These are phyloP conservation scores for Drosophila sulfurigaster DNA, from an alignment of 1,140 invertebrate species.

Conservation along the genomic window DNA sequence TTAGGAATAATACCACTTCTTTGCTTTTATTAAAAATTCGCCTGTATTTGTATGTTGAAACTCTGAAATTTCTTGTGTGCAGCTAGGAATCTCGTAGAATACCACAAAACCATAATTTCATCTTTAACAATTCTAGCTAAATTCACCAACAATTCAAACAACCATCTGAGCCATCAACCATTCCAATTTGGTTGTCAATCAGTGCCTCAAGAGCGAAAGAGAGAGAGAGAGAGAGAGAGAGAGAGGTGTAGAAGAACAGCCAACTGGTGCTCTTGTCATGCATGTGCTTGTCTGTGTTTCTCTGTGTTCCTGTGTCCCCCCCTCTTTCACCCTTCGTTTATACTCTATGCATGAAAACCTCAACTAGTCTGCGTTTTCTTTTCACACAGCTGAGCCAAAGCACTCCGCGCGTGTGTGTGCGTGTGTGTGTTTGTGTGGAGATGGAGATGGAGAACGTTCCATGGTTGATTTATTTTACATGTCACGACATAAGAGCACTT, in stretches of 20 bases:
- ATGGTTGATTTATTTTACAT: slow-evolving; percentile 81
- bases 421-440: slow-evolving; percentile 4
- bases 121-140: neutral
- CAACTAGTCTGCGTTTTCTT: slow-evolving; percentile 47
- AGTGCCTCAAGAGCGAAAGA: slow-evolving; percentile 18
- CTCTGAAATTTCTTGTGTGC: no score
- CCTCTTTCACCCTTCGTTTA: neutral
- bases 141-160: slow-evolving; percentile 20
- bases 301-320: neutral
- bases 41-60: no score
- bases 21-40: no score
- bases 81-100: neutral
- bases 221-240: neutral
- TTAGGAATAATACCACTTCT: no score
- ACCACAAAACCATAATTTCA: slow-evolving; percentile 20
- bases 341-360: slow-evolving; percentile 28
- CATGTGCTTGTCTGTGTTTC: neutral
- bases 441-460: slow-evolving; percentile 34
- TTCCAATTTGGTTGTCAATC: slow-evolving; percentile 54
- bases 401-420: no score
- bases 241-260: slow-evolving; percentile 1
- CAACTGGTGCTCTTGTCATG: slow-evolving; percentile 29
- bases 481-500: slow-evolving; percentile 79
- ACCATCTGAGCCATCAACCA: slow-evolving; percentile 26
- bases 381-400: slow-evolving; percentile 47